phyloP scores from a whole-genome alignment of 2,888 invertebrate species.

The Malachius bipustulatus region DNA sequence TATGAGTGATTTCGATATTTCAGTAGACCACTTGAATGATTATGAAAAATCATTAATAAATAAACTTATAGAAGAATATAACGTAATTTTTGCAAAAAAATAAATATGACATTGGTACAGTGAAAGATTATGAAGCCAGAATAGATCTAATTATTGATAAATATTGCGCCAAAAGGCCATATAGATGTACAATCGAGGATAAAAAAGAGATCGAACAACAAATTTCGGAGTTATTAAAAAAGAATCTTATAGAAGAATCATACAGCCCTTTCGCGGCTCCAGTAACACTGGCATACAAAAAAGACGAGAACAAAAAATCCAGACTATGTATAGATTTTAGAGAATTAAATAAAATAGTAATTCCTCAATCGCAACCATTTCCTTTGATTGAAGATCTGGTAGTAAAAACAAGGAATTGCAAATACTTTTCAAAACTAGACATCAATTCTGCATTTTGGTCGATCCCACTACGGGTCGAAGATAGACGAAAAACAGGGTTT shows the following conservation, averaged over 20 bases:
- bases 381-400: constrained; percentile 27
- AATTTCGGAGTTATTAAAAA: constrained; percentile 5
- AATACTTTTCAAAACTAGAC: constrained; percentile 26
- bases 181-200: constrained; percentile 8
- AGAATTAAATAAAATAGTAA: constrained; percentile 19
- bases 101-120: constrained; percentile 21
- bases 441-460: constrained; percentile 32
- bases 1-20: constrained; percentile 7
- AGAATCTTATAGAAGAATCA: constrained; percentile 6
- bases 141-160: constrained; percentile 16
- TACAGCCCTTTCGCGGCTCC: constrained; percentile 9
- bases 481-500: constrained; percentile 25
- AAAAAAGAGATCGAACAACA: constrained; percentile 8
- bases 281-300: constrained; percentile 6
- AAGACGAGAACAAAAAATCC: constrained; percentile 2
- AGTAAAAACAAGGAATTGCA: constrained; percentile 25
- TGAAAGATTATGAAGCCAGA: constrained; percentile 22
- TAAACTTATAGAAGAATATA: constrained; percentile 19
- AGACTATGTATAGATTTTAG: constrained; percentile 9
- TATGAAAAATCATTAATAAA: constrained; percentile 15
- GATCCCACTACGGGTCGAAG: constrained; percentile 25
- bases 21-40: constrained; percentile 8
- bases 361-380: constrained; percentile 26
- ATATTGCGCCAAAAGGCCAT: constrained; percentile 12
- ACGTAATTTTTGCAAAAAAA: constrained; percentile 20